phyloP scores from a whole-genome alignment of 2,797 vertebrate species.

The Propithecus perrieri region DNA sequence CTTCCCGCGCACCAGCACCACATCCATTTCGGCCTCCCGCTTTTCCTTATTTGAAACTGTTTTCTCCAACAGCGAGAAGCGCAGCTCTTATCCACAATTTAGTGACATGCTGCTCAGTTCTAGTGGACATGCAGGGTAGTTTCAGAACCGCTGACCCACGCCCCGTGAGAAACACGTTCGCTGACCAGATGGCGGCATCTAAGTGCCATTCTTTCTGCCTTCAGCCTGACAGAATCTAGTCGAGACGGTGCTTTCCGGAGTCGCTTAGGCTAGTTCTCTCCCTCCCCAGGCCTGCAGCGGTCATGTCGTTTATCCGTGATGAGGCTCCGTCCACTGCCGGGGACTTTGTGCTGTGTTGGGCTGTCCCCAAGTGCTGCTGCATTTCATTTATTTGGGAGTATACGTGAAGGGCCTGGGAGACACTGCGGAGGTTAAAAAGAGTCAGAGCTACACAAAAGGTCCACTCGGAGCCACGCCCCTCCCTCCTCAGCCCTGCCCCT shows the following conservation, averaged over 20 bases:
- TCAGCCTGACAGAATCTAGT: accelerated
- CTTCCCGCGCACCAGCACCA: too few relatives aligned
- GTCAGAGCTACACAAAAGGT: background rate
- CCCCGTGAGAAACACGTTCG: accelerated
- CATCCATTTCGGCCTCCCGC: background rate
- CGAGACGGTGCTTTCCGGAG: accelerated
- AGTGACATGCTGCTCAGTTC: accelerated
- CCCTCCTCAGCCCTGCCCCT: background rate
- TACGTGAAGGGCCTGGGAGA: accelerated
- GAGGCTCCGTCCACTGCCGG: background rate
- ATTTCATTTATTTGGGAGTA: background rate
- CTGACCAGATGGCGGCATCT: background rate
- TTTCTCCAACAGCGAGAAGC: background rate
- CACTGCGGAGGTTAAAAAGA: too few relatives aligned
- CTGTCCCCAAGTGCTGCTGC: accelerated
- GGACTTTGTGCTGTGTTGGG: background rate
- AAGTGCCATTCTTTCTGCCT: too few relatives aligned
- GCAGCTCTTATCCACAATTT: background rate
- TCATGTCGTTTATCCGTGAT: accelerated
- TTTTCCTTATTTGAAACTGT: background rate
- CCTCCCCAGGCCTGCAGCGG: background rate
- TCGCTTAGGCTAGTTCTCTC: background rate
- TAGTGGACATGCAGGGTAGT: accelerated
- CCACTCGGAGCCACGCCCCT: background rate
- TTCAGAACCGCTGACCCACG: background rate